phyloP scores from a whole-genome alignment of 2,113 vertebrate genomes.

The Myiopsitta monachus region DNA sequence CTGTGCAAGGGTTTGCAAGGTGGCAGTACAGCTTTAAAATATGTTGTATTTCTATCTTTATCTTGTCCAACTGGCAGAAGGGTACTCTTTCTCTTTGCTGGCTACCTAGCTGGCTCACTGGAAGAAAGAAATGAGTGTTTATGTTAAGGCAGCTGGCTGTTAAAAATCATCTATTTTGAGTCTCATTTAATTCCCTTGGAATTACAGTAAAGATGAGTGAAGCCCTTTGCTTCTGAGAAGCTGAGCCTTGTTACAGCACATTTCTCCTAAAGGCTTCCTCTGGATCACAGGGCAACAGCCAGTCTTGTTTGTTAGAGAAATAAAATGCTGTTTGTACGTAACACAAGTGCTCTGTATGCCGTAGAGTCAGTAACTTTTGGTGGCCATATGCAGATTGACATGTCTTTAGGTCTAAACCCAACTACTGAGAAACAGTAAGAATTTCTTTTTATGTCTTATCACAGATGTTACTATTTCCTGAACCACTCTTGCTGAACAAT shows the following conservation, averaged over 20 bases:
- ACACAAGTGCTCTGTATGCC: background rate
- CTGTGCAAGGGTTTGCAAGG: background rate
- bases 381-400: background rate
- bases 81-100: background rate
- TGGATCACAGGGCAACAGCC: background rate
- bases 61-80: background rate
- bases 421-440: background rate
- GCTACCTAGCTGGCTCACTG: background rate
- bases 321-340: background rate
- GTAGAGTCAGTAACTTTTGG: background rate
- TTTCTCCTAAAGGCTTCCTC: background rate
- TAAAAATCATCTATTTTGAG: background rate
- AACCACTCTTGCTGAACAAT: background rate
- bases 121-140: background rate
- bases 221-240: background rate
- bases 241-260: background rate
- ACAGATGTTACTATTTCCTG: slow-evolving; percentile 27
- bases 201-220: background rate
- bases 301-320: background rate
- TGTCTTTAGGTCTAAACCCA: background rate
- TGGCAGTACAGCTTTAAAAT: background rate
- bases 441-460: slow-evolving; percentile 1
- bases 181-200: background rate
- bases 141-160: background rate
- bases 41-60: background rate